phyloP scores from a whole-genome alignment of 2,113 vertebrate species.

The Sturnus vulgaris region DNA sequence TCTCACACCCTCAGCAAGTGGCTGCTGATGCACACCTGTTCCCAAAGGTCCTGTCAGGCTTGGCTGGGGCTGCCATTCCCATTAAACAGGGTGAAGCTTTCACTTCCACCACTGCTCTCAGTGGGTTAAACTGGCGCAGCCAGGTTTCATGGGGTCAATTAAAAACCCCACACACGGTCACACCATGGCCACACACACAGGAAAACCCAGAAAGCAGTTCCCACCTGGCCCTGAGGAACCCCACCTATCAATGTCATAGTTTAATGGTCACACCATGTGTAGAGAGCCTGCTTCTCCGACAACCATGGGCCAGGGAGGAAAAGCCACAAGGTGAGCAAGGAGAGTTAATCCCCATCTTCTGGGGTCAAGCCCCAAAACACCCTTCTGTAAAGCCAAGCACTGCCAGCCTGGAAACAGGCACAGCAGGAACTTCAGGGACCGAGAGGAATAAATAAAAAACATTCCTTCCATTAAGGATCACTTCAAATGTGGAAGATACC shows the following conservation, averaged over 20 bases:
- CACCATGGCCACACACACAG: neutral
- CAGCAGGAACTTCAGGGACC: neutral
- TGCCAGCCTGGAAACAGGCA: neutral
- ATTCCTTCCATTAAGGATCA: neutral
- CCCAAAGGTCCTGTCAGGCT: neutral
- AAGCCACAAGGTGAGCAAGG: neutral
- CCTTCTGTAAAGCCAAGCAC: neutral
- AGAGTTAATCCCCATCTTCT: neutral
- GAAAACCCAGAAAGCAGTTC: neutral
- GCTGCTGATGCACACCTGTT: neutral
- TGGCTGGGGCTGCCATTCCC: neutral
- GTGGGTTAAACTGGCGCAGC: neutral
- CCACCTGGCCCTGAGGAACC: neutral
- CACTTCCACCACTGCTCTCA: neutral
- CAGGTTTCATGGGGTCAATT: fast-evolving
- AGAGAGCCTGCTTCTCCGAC: too few relatives aligned
- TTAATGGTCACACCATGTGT: neutral
- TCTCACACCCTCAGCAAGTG: neutral
- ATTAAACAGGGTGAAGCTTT: neutral
- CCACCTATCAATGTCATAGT: neutral
- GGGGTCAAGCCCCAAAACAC: neutral
- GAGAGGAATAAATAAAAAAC: neutral
- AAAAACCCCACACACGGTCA: neutral
- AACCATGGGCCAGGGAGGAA: neutral
- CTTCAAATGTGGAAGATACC: neutral